phyloP scores from a whole-genome alignment of 2,888 invertebrate genomes.

The Drosophila fulvimacula region DNA sequence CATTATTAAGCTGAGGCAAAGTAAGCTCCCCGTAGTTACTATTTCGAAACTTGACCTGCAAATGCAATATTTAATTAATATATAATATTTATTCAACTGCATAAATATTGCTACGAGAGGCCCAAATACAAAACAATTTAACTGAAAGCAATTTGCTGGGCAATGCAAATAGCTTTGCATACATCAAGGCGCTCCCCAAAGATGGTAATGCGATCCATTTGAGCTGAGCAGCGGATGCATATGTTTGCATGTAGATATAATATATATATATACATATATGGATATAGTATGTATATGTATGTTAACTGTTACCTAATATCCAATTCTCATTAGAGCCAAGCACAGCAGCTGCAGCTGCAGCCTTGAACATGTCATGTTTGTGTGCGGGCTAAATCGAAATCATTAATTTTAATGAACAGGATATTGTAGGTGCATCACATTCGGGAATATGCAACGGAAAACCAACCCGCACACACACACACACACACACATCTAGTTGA shows the following conservation, averaged over 20 bases:
- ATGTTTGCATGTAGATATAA: slow-evolving; percentile 34
- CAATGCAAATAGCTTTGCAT: slow-evolving; percentile 17
- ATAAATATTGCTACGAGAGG: neutral
- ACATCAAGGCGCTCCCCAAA: slow-evolving; percentile 29
- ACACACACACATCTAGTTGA: slow-evolving; percentile 19
- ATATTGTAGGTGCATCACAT: slow-evolving; percentile 57
- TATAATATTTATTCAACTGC: slow-evolving; percentile 5
- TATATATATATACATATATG: neutral
- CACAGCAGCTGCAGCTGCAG: slow-evolving; percentile 27
- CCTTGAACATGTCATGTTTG: slow-evolving; percentile 37
- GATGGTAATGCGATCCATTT: slow-evolving; percentile 31
- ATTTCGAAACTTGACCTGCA: neutral
- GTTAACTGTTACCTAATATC: slow-evolving; percentile 48
- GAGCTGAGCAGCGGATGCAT: slow-evolving; percentile 38
- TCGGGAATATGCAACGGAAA: slow-evolving; percentile 46
- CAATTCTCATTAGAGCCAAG: slow-evolving; percentile 61
- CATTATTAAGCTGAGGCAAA: neutral
- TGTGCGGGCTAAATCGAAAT: slow-evolving; percentile 54
- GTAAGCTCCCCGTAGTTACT: neutral
- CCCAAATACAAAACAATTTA: slow-evolving; percentile 29
- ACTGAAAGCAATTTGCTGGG: slow-evolving; percentile 22
- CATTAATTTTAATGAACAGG: slow-evolving; percentile 77
- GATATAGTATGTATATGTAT: neutral
- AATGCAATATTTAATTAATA: slow-evolving; percentile 5
- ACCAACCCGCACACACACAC: slow-evolving; percentile 23